Base-by-base conservation (phyloP, 2,888 invertebrate species). In the Melinopterus prodromus region DNA sequence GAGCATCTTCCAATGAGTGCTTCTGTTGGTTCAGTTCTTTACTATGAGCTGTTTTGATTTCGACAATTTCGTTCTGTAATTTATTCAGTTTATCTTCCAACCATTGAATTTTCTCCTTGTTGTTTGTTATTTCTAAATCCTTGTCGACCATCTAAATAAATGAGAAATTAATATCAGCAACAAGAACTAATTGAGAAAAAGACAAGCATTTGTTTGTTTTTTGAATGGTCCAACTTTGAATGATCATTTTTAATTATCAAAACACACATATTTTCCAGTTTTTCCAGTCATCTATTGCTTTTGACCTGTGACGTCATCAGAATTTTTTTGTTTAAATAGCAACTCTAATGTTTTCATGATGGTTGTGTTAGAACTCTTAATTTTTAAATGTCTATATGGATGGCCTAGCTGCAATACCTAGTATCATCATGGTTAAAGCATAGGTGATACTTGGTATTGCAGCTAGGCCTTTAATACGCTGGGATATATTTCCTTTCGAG, bases 121-220 rank as follows among this genome's bases (percentile, higher is more conserved):
- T 90, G 84, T 93, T 92, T 81, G 93, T 92, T 80, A 96, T 90
- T 89, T 96, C 95, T 80, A 93, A 92, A 81, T 94, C 93, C 88
- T 93, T 95, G 87, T 96, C 96, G 85, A 94, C 93, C 87, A 96
- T 92, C 94, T 96, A 89, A 36, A 81, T 82, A 77, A 81, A 81
- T 77, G 36, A 81, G 77, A 77, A 78, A 72, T 70, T 36, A 14
- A 36, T 35, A 77, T 80, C 15, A 12, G 80, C 72, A 77, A 77
- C 12, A 53, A 12, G 12, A 53, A 9, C 53, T 26, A 26, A 53
- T 6, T 9, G 12, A 53, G 53, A 53, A 53, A 53, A 53, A 53
- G 53, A 53, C 26, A 26, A 26, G 26, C 26, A 26, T 26, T 26
- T 26, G 26, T 26, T 26, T 26, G 26, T 26, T 1, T 26, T 26